phyloP scores from a whole-genome alignment of 1,140 invertebrate species.

The Steinernema feltiae region DNA sequence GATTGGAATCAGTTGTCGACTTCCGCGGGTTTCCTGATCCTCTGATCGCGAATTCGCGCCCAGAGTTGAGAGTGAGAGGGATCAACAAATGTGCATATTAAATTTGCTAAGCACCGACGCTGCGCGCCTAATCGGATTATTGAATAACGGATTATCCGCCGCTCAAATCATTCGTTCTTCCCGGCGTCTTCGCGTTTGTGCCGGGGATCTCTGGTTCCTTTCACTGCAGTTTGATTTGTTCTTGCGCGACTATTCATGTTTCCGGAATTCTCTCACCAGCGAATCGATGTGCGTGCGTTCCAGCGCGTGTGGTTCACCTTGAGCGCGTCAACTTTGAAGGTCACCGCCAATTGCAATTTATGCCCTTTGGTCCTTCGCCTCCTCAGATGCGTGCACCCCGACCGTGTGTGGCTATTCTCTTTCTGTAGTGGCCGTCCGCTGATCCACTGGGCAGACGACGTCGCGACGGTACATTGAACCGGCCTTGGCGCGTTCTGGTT shows the following conservation, averaged over 20 bases:
- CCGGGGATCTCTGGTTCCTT: background rate
- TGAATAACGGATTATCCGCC: slow-evolving; percentile 11
- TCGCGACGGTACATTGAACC: slow-evolving; percentile 10
- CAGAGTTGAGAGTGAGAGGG: background rate
- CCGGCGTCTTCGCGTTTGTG: background rate
- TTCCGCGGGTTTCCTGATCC: background rate
- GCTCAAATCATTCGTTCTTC: background rate
- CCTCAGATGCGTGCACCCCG: too few species aligned
- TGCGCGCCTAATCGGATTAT: slow-evolving; percentile 3
- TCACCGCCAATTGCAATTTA: background rate
- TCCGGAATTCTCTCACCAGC: background rate
- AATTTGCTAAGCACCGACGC: background rate
- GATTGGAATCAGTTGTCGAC: background rate
- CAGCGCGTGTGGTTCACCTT: background rate
- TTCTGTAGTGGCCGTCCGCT: too few species aligned
- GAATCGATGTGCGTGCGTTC: background rate
- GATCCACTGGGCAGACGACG: too few species aligned
- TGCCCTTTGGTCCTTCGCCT: background rate
- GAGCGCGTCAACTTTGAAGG: background rate
- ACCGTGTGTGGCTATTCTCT: too few species aligned
- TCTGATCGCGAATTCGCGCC: background rate
- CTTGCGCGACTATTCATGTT: background rate
- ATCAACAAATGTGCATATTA: background rate
- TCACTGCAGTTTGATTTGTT: background rate
- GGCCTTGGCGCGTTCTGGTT: slow-evolving; percentile 10